Evolutionary conservation across 2,113 vertebrate species (phyloP), one percentile per base, ranked within the genome.

Genomic region (Leucoraja erinaceus): DNA sequence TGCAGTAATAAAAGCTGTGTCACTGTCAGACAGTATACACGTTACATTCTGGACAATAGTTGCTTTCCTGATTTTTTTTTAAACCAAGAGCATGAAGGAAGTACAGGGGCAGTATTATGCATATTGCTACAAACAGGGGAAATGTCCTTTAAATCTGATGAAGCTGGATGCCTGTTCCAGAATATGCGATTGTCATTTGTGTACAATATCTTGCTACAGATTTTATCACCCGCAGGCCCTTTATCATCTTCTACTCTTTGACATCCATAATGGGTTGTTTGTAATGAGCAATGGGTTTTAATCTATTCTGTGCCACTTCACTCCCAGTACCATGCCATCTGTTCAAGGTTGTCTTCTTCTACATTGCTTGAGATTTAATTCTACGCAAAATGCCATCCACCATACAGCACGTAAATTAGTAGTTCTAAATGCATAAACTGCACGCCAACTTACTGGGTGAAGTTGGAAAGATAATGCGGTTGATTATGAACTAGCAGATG

Each of bases 331-430:
- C 8, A 25, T 28, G 11, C 54, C 81, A 59, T 84, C 81, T 84
- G 81, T 59, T 84, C 81, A 84, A 84, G 54, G 81, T n/a, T 84
- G 81, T 86, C 54, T 86, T 83, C 79, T 25, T 54, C 78, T 81
- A 47, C 10, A 11, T 86, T 86, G 56, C 54, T 86, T 61, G 25
- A 59, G 81, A 59, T 59, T 84, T 84, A 84, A 59, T 20, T 56
- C 22, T 56, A 56, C 81, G 59, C 81, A 25, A 59, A 11, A 59
- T 59, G 81, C 54, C 14, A 88, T 63, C 28, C 6, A n/a, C 59
- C 25, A 31, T 88, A 66, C 28, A 66, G 5, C 14, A n/a, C 38
- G n/a, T 31, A 88, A 6, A 63, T 66, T 31, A 7, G 28, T 16
- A n/a, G 12, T 11, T 84, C 81, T 4, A 86, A n/a, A 20, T 18